Conservation (phyloP, 2,113 vertebrate genomes). For the Heteronetta atricapilla region DNA sequence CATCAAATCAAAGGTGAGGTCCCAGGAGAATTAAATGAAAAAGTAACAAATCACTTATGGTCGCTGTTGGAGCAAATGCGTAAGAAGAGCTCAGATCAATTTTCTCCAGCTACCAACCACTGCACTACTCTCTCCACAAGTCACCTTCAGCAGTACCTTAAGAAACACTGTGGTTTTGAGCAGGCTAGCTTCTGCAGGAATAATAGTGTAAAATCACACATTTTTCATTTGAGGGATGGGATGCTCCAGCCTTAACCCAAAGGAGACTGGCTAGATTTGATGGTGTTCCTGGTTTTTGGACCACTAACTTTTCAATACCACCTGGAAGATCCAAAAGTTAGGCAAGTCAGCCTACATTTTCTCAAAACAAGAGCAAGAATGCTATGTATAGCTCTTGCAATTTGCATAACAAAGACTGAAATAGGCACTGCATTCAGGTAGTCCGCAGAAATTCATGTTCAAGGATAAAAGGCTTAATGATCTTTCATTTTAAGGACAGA, state of each 20-base stretch:
- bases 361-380: background rate
- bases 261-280: background rate
- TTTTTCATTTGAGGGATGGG: background rate
- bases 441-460: slow-evolving; percentile 37
- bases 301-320: slow-evolving; percentile 24
- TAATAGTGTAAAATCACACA: background rate
- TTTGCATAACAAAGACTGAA: slow-evolving; percentile 54
- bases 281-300: background rate
- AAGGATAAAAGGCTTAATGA: slow-evolving; percentile 60
- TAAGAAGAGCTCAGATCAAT: background rate
- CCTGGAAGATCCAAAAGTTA: slow-evolving; percentile 9
- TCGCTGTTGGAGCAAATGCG: background rate
- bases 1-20: background rate
- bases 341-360: slow-evolving; percentile 8
- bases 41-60: background rate
- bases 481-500: slow-evolving; percentile 44
- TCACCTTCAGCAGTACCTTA: background rate
- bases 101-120: background rate
- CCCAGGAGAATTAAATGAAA: background rate
- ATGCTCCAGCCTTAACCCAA: background rate
- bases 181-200: background rate
- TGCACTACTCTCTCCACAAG: background rate
- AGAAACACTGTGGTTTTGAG: background rate
- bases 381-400: background rate
- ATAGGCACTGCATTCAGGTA: slow-evolving; percentile 25